Conservation (phyloP, 2,888 invertebrate genomes). For the Mesorhabditis sp. region DNA sequence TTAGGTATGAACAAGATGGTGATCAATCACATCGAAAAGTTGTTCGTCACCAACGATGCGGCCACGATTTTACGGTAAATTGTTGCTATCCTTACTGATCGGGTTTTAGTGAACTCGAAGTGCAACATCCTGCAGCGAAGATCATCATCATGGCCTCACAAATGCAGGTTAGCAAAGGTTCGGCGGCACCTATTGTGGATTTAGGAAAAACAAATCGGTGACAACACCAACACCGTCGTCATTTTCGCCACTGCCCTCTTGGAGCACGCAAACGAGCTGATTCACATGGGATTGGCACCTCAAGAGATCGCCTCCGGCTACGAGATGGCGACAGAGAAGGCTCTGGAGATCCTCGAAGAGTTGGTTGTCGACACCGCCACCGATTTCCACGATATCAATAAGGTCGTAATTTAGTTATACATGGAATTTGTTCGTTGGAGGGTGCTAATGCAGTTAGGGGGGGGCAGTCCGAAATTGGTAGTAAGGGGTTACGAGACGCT, state of each 20-base stretch:
- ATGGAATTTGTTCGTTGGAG: background rate
- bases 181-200: background rate
- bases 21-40: slow-evolving; percentile 95
- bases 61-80: slow-evolving; percentile 80
- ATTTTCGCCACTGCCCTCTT: slow-evolving; percentile 87
- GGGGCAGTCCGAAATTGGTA: no score
- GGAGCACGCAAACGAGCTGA: slow-evolving; percentile 83
- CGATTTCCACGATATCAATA: slow-evolving; percentile 67
- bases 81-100: background rate
- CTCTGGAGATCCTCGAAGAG: slow-evolving; percentile 79
- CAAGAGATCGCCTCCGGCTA: slow-evolving; percentile 93
- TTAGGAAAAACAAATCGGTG: slow-evolving; percentile 67
- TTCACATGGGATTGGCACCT: slow-evolving; percentile 84
- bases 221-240: slow-evolving; percentile 96
- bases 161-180: slow-evolving; percentile 74
- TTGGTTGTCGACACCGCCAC: slow-evolving; percentile 67
- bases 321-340: slow-evolving; percentile 82
- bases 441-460: no score
- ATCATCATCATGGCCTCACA: slow-evolving; percentile 90
- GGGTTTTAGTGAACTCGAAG: slow-evolving; percentile 61
- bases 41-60: slow-evolving; percentile 97
- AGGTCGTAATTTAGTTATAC: slow-evolving; percentile 64
- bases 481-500: no score
- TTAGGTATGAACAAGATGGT: slow-evolving; percentile 86
- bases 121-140: slow-evolving; percentile 97